Base-by-base conservation (phyloP, 2,888 invertebrate genomes). In the Apoderus coryli region DNA sequence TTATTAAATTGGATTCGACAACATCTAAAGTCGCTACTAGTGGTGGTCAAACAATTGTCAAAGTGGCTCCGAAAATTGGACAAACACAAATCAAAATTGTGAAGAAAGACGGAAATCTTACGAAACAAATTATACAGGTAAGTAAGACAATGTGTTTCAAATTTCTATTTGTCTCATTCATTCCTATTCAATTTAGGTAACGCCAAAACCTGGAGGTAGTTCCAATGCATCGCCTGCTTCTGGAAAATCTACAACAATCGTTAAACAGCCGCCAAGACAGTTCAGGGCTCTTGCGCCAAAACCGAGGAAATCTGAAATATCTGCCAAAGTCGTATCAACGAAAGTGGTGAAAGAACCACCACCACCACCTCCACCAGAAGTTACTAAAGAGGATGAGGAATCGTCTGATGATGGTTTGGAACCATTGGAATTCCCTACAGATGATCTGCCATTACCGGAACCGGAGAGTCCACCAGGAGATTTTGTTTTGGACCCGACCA, bases 401-500 rank as follows among this genome's bases (percentile, higher is more conserved):
- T 56, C 55, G 7, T 62, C 60, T 10, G 65, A 65, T 19, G 66
- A 56, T 48, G 71, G 62, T 44, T 72, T 76, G 25, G 71, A 72
- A 52, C 76, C 74, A 39, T 51, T 72, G 41, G 73, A 76, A 43
- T 73, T 72, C 60, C 38, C 38, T 9, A 26, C 72, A 11, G 50
- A 52, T 7, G 64, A 64, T 31, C 47, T 63, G 36, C 67, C 67
- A 36, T 53, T 70, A 24, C 57, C 69, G 9, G 59, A 60, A 38
- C 68, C 69, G 1, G 65, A 65, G n/a, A 72, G 72, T 48, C 78
- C 70, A 5, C 70, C 71, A 6, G 64, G 72, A 34, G 72, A 72
- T 31, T 69, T 78, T 31, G 74, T 77, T 25, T 60, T 85, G 39
- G 81, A 81, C 48, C 76, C 76, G 2, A 56, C 69, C 10, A 75